Evolutionary conservation across 2,797 vertebrate species (phyloP).

Genomic region (Todus mexicanus): DNA sequence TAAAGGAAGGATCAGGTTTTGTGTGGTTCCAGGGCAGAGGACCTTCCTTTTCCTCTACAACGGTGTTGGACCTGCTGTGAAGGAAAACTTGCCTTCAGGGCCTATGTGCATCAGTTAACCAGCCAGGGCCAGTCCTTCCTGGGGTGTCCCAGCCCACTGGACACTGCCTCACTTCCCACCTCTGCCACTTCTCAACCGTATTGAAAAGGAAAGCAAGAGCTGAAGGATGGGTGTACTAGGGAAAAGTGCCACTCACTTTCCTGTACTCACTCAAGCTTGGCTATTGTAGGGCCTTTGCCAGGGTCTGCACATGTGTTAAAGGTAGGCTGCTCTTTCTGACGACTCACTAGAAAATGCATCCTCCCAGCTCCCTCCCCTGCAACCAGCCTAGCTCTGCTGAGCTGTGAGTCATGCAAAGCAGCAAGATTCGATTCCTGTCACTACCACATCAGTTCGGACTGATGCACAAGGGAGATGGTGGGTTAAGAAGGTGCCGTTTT

Average conservation of each 20-base stretch:
- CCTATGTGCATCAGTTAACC: fast-evolving
- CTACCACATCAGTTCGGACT: not conserved
- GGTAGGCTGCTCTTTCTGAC: not conserved
- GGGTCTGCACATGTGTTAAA: not conserved
- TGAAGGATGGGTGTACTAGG: not conserved
- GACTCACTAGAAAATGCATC: not conserved
- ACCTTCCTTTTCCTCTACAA: not conserved
- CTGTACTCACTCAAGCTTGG: not conserved
- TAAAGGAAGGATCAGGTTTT: not conserved
- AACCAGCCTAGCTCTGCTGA: conserved; percentile 1
- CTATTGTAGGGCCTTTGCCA: not conserved
- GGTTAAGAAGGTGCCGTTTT: not conserved
- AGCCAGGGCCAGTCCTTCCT: not conserved
- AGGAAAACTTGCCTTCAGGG: not conserved
- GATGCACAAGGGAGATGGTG: not conserved
- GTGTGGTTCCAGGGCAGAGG: not conserved
- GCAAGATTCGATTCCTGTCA: not conserved
- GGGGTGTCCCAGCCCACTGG: not conserved
- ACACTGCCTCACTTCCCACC: not conserved
- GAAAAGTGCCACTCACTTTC: not conserved
- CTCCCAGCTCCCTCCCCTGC: not conserved
- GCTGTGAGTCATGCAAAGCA: not conserved
- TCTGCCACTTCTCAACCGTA: not conserved
- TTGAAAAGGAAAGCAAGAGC: not conserved
- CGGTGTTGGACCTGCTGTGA: not conserved